A percentile compares a stretch with the other conserved stretches of the same genome.
These are phyloP conservation scores for Spodoptera frugiperda DNA, from an alignment of 1,140 invertebrate species.

Conservation along the genomic window DNA sequence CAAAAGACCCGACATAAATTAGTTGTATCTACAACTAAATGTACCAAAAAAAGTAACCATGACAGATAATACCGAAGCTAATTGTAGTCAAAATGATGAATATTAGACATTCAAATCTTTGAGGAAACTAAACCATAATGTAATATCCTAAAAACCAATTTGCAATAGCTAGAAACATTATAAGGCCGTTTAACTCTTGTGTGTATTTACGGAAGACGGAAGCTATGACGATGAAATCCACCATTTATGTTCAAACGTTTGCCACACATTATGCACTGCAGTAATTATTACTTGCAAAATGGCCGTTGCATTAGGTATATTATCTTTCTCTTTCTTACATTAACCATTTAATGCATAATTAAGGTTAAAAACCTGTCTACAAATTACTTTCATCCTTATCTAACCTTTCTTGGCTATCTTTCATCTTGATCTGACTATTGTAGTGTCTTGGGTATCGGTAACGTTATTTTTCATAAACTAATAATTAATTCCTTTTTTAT, in stretches of 20 bases:
- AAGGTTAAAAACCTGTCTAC: no score
- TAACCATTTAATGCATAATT: no score
- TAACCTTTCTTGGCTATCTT: no score
- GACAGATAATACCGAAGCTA: no score
- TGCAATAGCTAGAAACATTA: not conserved
- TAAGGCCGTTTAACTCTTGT: constrained; percentile 13
- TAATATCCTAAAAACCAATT: not conserved
- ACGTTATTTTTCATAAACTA: not conserved
- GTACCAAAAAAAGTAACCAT: no score
- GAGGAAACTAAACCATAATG: no score
- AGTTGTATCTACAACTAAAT: no score
- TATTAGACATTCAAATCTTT: no score
- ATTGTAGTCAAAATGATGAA: no score
- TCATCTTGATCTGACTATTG: not conserved
- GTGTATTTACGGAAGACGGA: constrained; percentile 31
- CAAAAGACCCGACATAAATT: not conserved
- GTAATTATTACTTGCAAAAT: constrained; percentile 8
- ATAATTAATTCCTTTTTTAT: not conserved
- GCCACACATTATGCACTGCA: not conserved
- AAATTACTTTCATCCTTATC: no score
- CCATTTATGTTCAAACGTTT: constrained; percentile 16
- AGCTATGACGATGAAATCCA: constrained; percentile 14
- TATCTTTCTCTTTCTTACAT: no score
- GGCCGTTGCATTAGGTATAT: not conserved
- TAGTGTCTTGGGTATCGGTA: not conserved